Percentiles rank a stretch among this genome's conserved stretches.
phyloP scores from a whole-genome alignment of 1,140 invertebrate species.

The Elymnias hypermnestra region DNA sequence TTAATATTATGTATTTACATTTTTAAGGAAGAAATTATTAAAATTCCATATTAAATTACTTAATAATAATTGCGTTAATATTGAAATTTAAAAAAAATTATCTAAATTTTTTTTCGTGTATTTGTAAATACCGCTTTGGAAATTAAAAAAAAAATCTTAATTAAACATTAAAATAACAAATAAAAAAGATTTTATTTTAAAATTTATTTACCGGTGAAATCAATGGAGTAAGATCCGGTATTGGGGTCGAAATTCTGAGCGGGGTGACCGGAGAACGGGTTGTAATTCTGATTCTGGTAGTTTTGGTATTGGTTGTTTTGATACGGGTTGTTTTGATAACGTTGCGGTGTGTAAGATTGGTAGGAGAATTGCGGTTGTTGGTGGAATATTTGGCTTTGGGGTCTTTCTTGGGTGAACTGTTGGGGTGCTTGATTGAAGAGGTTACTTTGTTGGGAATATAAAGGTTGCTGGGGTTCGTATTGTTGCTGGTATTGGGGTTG shows the following conservation, averaged over 20 bases:
- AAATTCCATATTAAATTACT: too few relatives aligned
- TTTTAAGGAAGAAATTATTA: too few relatives aligned
- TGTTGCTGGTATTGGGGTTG: conserved; percentile 24
- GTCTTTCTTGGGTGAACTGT: conserved; percentile 44
- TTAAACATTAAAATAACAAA: neutral
- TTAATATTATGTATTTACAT: too few relatives aligned
- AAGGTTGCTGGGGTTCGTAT: conserved; percentile 25
- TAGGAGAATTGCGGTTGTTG: conserved; percentile 67
- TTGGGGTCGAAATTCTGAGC: conserved; percentile 80
- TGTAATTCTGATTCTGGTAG: conserved; percentile 64
- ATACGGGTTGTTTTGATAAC: conserved; percentile 61
- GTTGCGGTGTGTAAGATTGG: conserved; percentile 52
- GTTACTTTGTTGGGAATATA: conserved; percentile 42
- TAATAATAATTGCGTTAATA: too few relatives aligned
- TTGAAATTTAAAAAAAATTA: too few relatives aligned
- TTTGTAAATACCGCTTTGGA: neutral
- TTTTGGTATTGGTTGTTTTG: conserved; percentile 56
- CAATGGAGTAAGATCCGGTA: conserved; percentile 82
- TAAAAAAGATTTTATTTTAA: neutral
- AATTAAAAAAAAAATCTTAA: neutral
- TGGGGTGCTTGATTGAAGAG: conserved; percentile 54
- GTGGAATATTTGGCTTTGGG: conserved; percentile 63
- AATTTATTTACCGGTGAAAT: conserved; percentile 75
- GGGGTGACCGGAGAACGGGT: conserved; percentile 77
- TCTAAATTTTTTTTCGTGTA: too few relatives aligned